Conservation (phyloP, 2,113 vertebrate genomes). For the Origma solitaria region DNA sequence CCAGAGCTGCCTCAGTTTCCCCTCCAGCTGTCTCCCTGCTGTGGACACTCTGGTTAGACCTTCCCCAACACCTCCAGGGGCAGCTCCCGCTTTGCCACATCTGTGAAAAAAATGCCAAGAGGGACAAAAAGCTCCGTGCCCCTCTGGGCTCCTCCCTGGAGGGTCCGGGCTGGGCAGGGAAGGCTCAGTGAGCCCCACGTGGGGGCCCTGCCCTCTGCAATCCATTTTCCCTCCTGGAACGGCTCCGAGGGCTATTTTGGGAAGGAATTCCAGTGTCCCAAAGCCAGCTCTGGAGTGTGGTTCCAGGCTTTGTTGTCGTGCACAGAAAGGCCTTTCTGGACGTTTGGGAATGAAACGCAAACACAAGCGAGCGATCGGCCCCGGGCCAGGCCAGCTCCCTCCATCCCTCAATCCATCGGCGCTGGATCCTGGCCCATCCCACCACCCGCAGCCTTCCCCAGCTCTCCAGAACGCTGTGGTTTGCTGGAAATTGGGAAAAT, state of each 20-base stretch:
- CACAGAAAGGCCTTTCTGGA: not conserved
- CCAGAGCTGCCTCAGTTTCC: not conserved
- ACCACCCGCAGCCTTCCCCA: not conserved
- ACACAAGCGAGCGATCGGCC: not conserved
- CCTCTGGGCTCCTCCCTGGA: accelerated
- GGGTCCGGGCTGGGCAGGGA: not conserved
- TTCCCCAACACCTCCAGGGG: too few relatives aligned
- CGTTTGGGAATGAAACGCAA: not conserved
- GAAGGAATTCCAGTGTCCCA: conserved; percentile 37
- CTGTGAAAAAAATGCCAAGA: not conserved
- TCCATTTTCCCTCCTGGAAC: conserved; percentile 35
- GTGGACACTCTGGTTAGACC: not conserved
- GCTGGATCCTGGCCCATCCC: not conserved
- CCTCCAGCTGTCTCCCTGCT: not conserved
- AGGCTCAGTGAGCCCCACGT: not conserved
- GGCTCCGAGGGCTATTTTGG: conserved; percentile 25
- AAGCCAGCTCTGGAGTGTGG: conserved; percentile 47
- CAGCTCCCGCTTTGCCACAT: accelerated
- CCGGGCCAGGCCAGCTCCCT: not conserved
- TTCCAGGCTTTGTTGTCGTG: conserved; percentile 47
- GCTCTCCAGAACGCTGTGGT: not conserved
- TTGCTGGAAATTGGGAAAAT: not conserved
- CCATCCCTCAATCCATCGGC: not conserved
- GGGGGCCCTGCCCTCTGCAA: conserved; percentile 44
- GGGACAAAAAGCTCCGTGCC: not conserved